Evolutionary conservation across 2,888 invertebrate species (phyloP).

Genomic region (Patella depressa): DNA sequence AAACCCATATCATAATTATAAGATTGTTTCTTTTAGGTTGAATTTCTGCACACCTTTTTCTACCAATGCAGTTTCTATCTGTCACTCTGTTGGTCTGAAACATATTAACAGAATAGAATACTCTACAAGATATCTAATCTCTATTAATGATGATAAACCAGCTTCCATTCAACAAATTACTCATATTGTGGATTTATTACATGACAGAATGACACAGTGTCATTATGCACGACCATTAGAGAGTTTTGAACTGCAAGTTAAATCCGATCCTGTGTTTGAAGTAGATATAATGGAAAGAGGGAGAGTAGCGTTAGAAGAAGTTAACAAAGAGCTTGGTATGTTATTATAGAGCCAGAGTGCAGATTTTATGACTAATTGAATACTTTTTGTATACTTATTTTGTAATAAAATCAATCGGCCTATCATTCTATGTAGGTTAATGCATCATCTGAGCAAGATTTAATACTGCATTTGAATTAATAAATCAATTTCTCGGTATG

Average conservation of each 20-base stretch:
- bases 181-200: conserved; percentile 73
- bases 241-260: conserved; percentile 75
- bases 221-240: conserved; percentile 80
- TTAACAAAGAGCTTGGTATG: conserved; percentile 82
- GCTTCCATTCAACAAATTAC: conserved; percentile 42
- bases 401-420: too few species aligned
- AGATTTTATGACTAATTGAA: too few species aligned
- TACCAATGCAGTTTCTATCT: conserved; percentile 96
- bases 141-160: conserved; percentile 34
- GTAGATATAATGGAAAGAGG: conserved; percentile 87
- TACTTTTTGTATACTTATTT: too few species aligned
- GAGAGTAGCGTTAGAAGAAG: conserved; percentile 83
- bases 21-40: conserved; percentile 55
- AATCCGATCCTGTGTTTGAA: conserved; percentile 82
- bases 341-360: too few species aligned
- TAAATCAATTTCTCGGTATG: too few species aligned
- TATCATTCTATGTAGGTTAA: too few species aligned
- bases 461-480: too few species aligned
- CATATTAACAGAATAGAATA: conserved; percentile 84
- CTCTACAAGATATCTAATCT: conserved; percentile 75
- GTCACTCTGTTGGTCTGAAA: conserved; percentile 84
- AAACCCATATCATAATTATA: too few species aligned
- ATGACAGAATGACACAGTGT: conserved; percentile 95
- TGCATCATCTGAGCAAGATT: too few species aligned
- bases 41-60: conserved; percentile 95